Percentiles rank a stretch among this genome's conserved stretches.
These are phyloP conservation scores for Ranitomeya variabilis DNA, from an alignment of 2,113 vertebrate species.

Conservation along the genomic window DNA sequence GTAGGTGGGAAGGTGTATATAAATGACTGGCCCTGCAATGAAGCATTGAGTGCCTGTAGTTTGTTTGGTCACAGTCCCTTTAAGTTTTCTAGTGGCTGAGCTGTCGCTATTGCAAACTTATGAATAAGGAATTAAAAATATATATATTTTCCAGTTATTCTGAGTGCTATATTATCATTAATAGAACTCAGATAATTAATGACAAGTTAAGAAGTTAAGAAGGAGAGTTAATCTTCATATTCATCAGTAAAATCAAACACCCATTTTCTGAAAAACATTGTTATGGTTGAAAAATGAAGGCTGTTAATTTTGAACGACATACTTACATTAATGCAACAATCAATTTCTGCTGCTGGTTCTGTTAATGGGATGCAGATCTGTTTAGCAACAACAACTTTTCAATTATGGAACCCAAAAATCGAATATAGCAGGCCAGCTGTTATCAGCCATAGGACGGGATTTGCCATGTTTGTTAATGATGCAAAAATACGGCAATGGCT, in stretches of 20 bases:
- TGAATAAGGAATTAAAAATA: no score
- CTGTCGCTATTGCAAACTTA: no score
- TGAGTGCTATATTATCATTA: not conserved
- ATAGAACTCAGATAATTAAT: not conserved
- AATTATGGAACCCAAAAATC: not conserved
- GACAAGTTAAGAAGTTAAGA: not conserved
- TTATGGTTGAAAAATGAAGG: not conserved
- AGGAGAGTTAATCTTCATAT: not conserved
- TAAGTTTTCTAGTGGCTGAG: no score
- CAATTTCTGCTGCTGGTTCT: not conserved
- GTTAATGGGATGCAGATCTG: not conserved
- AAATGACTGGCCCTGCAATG: no score
- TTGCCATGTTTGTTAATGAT: not conserved
- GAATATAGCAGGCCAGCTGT: not conserved
- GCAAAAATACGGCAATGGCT: not conserved
- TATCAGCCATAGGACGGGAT: not conserved
- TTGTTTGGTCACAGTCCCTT: no score
- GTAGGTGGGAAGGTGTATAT: no score
- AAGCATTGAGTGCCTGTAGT: no score
- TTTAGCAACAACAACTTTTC: not conserved
- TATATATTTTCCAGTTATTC: no score
- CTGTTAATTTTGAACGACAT: not conserved
- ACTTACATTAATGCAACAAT: not conserved
- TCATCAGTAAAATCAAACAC: not conserved
- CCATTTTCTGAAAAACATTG: not conserved